Base-by-base conservation (phyloP, 2,797 vertebrate genomes). In the Staurois parvus region DNA sequence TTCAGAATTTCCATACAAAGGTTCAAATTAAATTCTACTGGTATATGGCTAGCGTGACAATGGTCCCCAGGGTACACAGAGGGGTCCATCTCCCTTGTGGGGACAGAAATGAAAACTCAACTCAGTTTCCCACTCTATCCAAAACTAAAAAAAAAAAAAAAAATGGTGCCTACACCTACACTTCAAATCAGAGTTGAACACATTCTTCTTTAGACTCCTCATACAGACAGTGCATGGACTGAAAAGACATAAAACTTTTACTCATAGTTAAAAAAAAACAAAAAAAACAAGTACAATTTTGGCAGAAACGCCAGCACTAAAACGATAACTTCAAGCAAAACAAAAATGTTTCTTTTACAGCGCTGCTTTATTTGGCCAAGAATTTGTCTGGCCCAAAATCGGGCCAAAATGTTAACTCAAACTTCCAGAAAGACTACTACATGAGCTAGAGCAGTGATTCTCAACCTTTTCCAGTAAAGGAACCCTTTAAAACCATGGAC, bases 311-410 rank as follows among this genome's bases (percentile, higher is more conserved):
- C 26, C 64, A 29, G 64, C 12, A 13, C 26, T 66, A 66, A 72
- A 72, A 72, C 82, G 68, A 76, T 68, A 88, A 88, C 48, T 81
- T 48, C 62, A 4, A 86, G 26, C 48, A 64, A 84, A 68, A 34
- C 68, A 72, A 72, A 21, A 37, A 72, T 24, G 68, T 37, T 72
- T 24, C 29, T 72, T 72, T 72, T 72, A 72, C 34, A 19, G 29
- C 15, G 68, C 21, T 34, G 28, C 21, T 34, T 2, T 17, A 29
- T 45, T 72, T 80, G 68, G 68, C 29, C 29, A 37, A 37, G 17
- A 37, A 32, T 32, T 19, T 32, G 68, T 32, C 29, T 72, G 68
- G 12, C 30, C 19, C 34, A 21, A 32, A n/a, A 21, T 66, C 64
- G 0, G 64, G 64, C 64, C 64, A 66, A 66, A 66, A 29, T 2